A percentile compares a stretch with the other conserved stretches of the same genome.
These are phyloP conservation scores for Apodemia zela DNA, from an alignment of 2,888 invertebrate species.

Conservation along the genomic window DNA sequence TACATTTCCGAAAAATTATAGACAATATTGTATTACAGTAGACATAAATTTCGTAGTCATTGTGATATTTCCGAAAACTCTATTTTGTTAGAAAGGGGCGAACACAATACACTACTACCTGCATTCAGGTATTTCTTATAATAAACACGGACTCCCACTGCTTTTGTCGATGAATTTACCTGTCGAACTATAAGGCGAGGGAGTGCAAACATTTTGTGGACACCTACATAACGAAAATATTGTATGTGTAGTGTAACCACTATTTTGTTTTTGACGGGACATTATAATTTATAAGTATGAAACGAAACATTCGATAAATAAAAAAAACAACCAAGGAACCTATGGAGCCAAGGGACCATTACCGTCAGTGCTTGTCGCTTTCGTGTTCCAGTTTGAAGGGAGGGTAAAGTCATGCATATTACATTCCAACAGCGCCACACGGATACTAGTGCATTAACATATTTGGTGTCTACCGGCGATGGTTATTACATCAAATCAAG, in stretches of 20 bases:
- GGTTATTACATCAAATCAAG: no score
- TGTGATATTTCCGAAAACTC: conserved; percentile 77
- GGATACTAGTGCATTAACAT: no score
- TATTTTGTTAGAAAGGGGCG: conserved; percentile 68
- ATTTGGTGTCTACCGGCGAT: no score
- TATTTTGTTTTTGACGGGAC: neutral
- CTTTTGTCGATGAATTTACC: conserved; percentile 71
- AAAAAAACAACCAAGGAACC: no score
- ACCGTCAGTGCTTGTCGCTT: no score
- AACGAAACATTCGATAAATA: no score
- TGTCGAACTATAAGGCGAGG: conserved; percentile 55
- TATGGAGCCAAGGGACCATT: no score
- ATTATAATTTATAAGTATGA: no score
- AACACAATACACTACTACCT: conserved; percentile 65
- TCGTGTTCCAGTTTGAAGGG: no score
- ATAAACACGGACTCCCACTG: conserved; percentile 66
- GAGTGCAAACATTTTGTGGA: conserved; percentile 64
- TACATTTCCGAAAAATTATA: conserved; percentile 64
- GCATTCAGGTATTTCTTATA: conserved; percentile 65
- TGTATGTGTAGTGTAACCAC: conserved; percentile 25
- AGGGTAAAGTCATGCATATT: no score
- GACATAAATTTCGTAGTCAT: conserved; percentile 75
- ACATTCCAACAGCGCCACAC: no score
- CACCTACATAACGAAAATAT: conserved; percentile 45
- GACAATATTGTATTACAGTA: conserved; percentile 62